A percentile compares a stretch with the other conserved stretches of the same genome.
phyloP scores from a whole-genome alignment of 2,113 vertebrate species.

The Brachionichthys hirsutus region DNA sequence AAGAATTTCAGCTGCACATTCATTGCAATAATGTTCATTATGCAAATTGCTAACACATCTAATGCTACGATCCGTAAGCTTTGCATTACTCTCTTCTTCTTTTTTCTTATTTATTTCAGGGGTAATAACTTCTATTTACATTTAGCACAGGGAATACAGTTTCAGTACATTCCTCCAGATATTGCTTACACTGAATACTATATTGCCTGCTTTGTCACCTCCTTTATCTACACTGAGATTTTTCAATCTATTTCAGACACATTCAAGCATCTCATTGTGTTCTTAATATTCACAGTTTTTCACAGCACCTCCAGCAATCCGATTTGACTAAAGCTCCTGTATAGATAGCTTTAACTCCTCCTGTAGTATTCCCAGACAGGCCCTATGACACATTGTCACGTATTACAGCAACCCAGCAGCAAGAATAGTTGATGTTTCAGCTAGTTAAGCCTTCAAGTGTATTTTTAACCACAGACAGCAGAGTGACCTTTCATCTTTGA shows the following conservation, averaged over 20 bases:
- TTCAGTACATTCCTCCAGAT: constrained; percentile 25
- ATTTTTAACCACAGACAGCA: constrained; percentile 14
- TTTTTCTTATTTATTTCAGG: not conserved
- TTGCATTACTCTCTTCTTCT: not conserved
- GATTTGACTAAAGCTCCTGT: constrained; percentile 12
- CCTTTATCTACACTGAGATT: not conserved
- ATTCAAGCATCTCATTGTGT: constrained; percentile 8
- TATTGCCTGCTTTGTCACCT: constrained; percentile 8
- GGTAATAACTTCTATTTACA: constrained; percentile 34
- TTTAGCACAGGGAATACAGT: constrained; percentile 6
- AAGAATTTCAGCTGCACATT: constrained; percentile 3
- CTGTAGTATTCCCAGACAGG: constrained; percentile 3
- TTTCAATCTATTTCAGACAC: constrained; percentile 21
- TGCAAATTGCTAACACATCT: constrained; percentile 11
- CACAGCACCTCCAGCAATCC: constrained; percentile 1
- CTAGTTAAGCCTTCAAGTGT: constrained; percentile 16
- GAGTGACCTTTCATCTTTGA: constrained; percentile 34
- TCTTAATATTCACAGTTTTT: constrained; percentile 16
- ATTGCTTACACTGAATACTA: constrained; percentile 1
- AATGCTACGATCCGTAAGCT: constrained; percentile 7
- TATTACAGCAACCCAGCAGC: constrained; percentile 10
- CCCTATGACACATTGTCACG: not conserved
- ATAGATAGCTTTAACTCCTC: constrained; percentile 11
- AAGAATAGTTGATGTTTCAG: constrained; percentile 13
- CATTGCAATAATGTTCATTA: constrained; percentile 5